These are phyloP conservation scores for Rallus limicola DNA, from an alignment of 2,113 vertebrate species.

Conservation along the genomic window DNA sequence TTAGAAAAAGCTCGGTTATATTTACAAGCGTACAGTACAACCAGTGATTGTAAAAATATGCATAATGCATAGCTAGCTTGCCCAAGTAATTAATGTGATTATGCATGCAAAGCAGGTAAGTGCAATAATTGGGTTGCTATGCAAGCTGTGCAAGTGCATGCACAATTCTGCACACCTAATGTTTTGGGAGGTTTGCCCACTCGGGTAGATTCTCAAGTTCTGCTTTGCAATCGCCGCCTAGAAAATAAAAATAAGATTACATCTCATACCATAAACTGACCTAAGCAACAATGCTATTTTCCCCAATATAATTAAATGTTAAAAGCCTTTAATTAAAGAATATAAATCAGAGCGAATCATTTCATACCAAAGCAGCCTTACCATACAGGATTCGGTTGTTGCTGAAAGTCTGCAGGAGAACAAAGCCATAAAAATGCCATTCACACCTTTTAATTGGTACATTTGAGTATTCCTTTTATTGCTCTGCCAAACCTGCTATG, in stretches of 20 bases:
- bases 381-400: neutral
- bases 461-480: neutral
- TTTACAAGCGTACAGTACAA: conserved; percentile 43
- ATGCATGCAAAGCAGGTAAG: conserved; percentile 56
- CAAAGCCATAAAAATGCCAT: conserved; percentile 11
- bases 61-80: conserved; percentile 48
- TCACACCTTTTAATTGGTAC: neutral
- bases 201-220: neutral
- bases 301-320: conserved; percentile 64
- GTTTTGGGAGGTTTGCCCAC: conserved; percentile 29
- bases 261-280: conserved; percentile 2
- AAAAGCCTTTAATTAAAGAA: conserved; percentile 72
- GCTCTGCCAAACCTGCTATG: conserved; percentile 5
- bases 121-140: conserved; percentile 34
- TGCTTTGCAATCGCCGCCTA: neutral
- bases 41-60: conserved; percentile 52
- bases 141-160: conserved; percentile 40
- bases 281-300: neutral
- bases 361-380: neutral
- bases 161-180: conserved; percentile 49
- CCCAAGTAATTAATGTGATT: conserved; percentile 54
- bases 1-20: conserved; percentile 56
- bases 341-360: conserved; percentile 62
- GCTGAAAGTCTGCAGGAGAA: neutral
- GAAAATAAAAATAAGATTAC: neutral